A percentile compares a stretch with the other conserved stretches of the same genome.
Evolutionary conservation across 2,113 vertebrate species (phyloP).

Genomic region (Steatornis caripensis): DNA sequence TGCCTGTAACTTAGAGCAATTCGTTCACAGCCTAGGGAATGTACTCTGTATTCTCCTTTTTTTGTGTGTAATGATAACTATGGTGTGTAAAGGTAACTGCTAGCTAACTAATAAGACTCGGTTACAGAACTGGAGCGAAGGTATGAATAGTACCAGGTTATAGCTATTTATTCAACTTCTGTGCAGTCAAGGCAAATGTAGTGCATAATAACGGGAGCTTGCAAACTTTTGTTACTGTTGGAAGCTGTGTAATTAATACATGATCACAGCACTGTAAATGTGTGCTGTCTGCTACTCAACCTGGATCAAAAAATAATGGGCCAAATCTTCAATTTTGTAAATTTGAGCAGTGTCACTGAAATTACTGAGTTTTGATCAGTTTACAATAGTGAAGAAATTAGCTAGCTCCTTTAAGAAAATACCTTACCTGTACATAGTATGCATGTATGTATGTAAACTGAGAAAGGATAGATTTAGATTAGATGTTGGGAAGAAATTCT

Average conservation of each 20-base stretch:
- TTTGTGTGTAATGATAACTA: neutral
- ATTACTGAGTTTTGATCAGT: neutral
- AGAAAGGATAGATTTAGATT: no score
- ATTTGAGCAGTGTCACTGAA: neutral
- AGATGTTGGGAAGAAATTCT: no score
- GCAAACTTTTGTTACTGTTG: neutral
- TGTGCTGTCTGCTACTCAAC: neutral
- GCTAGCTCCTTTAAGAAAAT: neutral
- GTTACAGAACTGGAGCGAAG: neutral
- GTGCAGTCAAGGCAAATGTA: neutral
- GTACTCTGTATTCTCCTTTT: neutral
- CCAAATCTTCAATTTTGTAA: neutral
- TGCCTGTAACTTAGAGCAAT: neutral
- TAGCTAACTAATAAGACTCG: neutral
- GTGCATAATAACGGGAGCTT: neutral
- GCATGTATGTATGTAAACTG: no score
- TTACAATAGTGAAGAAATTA: neutral
- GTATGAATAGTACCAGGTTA: neutral
- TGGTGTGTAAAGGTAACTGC: neutral
- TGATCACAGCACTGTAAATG: neutral
- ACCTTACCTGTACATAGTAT: neutral
- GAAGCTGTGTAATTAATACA: neutral
- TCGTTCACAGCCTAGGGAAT: neutral
- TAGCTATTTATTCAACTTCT: neutral
- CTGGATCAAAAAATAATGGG: neutral